These are phyloP conservation scores for Oreortyx pictus DNA, from an alignment of 2,797 vertebrate species.

Conservation along the genomic window DNA sequence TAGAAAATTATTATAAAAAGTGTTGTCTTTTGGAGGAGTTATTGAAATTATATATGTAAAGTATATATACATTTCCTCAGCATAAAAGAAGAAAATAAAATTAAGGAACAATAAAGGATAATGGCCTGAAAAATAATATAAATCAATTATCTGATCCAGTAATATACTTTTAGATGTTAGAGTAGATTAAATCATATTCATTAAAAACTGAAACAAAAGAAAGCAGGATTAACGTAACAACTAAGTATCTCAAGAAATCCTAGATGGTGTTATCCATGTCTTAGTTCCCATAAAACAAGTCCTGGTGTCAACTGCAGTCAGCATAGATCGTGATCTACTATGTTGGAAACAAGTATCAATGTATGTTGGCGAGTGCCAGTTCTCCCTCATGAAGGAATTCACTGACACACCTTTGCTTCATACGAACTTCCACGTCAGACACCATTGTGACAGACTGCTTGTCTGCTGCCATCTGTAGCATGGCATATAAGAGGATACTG, in stretches of 20 bases:
- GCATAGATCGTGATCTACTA: background rate
- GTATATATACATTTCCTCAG: no score
- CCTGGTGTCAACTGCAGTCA: rapidly evolving
- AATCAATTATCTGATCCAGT: background rate
- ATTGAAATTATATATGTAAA: background rate
- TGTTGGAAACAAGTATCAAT: background rate
- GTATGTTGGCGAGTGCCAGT: no score
- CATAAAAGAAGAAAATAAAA: background rate
- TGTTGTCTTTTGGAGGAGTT: rapidly evolving
- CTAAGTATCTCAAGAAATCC: background rate
- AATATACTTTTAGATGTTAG: background rate
- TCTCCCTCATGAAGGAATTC: no score
- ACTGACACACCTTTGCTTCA: no score
- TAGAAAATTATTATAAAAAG: background rate
- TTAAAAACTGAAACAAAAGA: background rate
- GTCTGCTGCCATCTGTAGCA: no score
- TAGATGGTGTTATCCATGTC: background rate
- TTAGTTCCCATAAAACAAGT: background rate
- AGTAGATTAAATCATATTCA: background rate
- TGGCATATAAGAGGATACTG: no score
- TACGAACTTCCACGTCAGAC: no score
- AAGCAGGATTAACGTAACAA: background rate
- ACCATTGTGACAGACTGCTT: no score
- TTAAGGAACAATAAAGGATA: background rate
- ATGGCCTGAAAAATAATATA: background rate